Conservation (phyloP, 2,888 invertebrate species). For the Clepsis dumicolana region DNA sequence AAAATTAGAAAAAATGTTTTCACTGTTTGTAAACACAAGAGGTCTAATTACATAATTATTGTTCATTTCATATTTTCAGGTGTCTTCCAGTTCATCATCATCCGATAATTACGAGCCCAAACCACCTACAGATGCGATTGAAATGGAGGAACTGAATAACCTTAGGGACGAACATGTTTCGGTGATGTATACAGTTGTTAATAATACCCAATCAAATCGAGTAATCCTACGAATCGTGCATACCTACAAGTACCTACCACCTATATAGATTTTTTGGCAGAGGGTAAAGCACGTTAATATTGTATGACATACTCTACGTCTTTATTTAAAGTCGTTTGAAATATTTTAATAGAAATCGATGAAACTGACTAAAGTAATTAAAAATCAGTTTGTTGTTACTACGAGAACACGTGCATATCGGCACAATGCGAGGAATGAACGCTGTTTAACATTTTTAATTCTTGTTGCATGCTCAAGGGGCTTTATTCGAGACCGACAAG, state of each 20-base stretch:
- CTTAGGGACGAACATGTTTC: neutral
- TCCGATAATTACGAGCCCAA: neutral
- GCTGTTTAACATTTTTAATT: neutral
- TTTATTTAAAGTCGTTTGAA: too few relatives aligned
- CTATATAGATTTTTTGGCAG: too few relatives aligned
- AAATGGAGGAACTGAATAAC: neutral
- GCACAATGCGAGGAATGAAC: neutral
- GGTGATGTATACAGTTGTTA: neutral
- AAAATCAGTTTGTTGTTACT: constrained; percentile 12
- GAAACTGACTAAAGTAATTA: neutral
- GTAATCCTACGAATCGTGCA: too few relatives aligned
- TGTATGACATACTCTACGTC: too few relatives aligned
- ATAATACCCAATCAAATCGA: too few relatives aligned
- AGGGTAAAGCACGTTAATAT: too few relatives aligned
- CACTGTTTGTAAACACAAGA: too few relatives aligned
- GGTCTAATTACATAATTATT: too few relatives aligned
- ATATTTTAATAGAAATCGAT: neutral
- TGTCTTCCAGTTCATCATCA: constrained; percentile 38
- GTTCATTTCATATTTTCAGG: constrained; percentile 12
- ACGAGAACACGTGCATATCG: constrained; percentile 26
- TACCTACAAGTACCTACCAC: too few relatives aligned
- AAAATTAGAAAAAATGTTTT: too few relatives aligned
- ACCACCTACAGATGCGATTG: neutral
- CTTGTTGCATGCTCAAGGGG: neutral
- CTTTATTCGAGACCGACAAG: neutral